phyloP scores from a whole-genome alignment of 2,113 vertebrate genomes.

The Spea multiplicata region DNA sequence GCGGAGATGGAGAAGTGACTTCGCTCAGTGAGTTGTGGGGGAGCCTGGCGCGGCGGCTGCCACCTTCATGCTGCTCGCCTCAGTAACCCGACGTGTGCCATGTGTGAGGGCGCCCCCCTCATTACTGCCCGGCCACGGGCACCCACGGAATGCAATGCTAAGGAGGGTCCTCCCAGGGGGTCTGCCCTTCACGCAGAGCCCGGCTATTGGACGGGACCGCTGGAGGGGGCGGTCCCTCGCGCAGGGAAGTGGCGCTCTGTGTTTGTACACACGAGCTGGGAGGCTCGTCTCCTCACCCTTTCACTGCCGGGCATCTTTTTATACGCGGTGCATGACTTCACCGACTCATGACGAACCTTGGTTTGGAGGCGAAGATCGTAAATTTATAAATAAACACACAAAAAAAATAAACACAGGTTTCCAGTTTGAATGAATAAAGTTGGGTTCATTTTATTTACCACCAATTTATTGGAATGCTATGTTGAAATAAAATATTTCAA shows the following conservation, averaged over 20 bases:
- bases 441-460: too few species aligned
- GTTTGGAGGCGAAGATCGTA: too few species aligned
- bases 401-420: too few species aligned
- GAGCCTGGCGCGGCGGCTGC: background rate
- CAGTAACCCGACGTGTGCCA: background rate
- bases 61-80: conserved; percentile 7
- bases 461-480: too few species aligned
- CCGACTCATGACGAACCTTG: too few species aligned
- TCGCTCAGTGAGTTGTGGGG: background rate
- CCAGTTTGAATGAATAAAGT: too few species aligned
- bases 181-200: background rate
- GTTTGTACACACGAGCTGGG: conserved; percentile 31
- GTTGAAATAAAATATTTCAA: too few species aligned
- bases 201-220: background rate
- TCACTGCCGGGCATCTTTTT: background rate
- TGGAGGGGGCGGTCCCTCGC: background rate
- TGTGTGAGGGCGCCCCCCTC: conserved; percentile 18
- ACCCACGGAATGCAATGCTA: conserved; percentile 30
- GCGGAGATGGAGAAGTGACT: background rate
- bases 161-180: background rate
- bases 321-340: too few species aligned
- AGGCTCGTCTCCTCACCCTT: conserved; percentile 26
- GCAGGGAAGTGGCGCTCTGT: background rate
- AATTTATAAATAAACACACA: too few species aligned
- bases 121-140: conserved; percentile 22